phyloP scores from a whole-genome alignment of 2,888 invertebrate species.

The Steinernema scapterisci region DNA sequence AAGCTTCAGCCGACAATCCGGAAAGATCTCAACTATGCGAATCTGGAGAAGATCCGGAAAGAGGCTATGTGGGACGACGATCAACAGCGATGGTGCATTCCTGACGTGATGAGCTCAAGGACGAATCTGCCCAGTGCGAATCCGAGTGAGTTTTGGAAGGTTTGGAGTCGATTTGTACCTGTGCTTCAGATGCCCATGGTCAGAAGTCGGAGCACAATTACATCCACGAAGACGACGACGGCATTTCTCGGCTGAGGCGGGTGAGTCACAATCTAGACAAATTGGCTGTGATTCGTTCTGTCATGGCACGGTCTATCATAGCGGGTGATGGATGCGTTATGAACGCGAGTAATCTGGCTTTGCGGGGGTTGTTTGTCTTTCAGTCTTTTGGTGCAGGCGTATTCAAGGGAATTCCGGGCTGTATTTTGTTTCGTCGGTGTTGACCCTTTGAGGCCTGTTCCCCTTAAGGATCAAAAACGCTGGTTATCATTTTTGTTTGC shows the following conservation, averaged over 20 bases:
- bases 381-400: no score
- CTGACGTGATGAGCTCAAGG: conserved; percentile 75
- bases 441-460: no score
- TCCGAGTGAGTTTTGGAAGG: background rate
- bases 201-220: conserved; percentile 27
- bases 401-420: no score
- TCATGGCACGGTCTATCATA: no score
- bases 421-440: no score
- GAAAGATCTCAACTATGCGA: conserved; percentile 76
- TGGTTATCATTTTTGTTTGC: no score
- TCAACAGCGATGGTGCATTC: conserved; percentile 76
- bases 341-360: no score
- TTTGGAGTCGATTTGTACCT: background rate
- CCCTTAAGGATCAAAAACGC: no score
- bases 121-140: conserved; percentile 76
- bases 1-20: conserved; percentile 75
- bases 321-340: no score
- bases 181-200: conserved; percentile 24
- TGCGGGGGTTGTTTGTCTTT: no score
- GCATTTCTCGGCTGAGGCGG: conserved; percentile 50
- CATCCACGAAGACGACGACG: conserved; percentile 50
- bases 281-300: background rate
- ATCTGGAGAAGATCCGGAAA: conserved; percentile 75
- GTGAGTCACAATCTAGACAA: conserved; percentile 30
- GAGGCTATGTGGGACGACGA: conserved; percentile 80